Conservation (phyloP, 2,113 vertebrate species). For the Paradisaea rubra region DNA sequence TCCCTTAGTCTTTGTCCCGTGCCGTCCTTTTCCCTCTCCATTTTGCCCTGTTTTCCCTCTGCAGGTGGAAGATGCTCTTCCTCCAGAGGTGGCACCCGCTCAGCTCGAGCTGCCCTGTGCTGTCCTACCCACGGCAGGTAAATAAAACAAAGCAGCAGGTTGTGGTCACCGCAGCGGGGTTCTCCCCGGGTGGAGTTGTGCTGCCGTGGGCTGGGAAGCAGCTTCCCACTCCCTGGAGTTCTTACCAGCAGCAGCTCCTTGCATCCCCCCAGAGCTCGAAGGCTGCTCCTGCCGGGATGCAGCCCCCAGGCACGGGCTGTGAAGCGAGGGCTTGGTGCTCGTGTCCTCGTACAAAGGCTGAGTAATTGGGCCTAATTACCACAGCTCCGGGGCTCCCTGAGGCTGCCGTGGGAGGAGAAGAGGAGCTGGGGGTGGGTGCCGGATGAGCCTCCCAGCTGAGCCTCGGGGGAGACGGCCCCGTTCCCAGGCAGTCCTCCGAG, state of each 20-base stretch:
- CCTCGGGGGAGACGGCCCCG: rapidly evolving
- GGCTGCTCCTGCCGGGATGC: background rate
- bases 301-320: background rate
- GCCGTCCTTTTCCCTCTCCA: background rate
- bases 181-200: rapidly evolving
- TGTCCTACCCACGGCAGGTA: conserved; percentile 41
- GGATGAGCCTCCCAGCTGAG: background rate
- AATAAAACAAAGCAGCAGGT: background rate
- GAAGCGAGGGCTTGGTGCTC: rapidly evolving
- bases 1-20: background rate
- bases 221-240: background rate
- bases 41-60: background rate
- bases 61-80: background rate
- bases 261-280: background rate
- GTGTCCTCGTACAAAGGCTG: background rate
- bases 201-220: background rate
- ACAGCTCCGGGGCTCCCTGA: background rate
- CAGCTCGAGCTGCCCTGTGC: background rate
- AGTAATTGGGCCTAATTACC: background rate
- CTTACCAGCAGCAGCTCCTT: background rate
- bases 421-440: background rate
- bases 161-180: rapidly evolving
- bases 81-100: background rate
- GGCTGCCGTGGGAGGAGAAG: background rate
- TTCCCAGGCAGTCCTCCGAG: background rate